These are phyloP conservation scores for Pseudomugil gertrudae DNA, from an alignment of 2,797 vertebrate species.

Conservation along the genomic window DNA sequence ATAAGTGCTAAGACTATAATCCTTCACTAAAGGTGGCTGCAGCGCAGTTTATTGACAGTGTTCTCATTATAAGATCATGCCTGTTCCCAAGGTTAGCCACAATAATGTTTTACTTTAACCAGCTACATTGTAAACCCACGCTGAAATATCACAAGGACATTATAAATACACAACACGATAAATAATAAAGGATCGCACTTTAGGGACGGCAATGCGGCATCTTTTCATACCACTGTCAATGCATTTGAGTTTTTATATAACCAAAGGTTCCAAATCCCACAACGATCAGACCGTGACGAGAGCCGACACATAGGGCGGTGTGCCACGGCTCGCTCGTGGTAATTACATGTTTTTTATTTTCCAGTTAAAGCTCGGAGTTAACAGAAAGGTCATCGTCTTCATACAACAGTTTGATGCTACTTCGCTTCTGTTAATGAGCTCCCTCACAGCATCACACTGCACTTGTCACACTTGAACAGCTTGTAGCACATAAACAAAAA, in stretches of 20 bases:
- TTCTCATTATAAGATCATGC: constrained; percentile 26
- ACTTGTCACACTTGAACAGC: constrained; percentile 12
- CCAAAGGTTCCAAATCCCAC: background rate
- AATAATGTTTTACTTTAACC: constrained; percentile 37
- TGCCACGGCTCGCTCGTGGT: constrained; percentile 11
- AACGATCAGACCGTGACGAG: constrained; percentile 9
- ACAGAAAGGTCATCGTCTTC: constrained; percentile 36
- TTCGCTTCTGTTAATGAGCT: constrained; percentile 44
- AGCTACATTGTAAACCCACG: constrained; percentile 24
- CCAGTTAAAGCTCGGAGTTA: constrained; percentile 18
- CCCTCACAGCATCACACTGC: background rate
- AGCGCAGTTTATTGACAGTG: constrained; percentile 23
- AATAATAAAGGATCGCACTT: constrained; percentile 26
- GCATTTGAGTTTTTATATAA: background rate
- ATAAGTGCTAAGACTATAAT: constrained; percentile 50
- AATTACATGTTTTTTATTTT: background rate
- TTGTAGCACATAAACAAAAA: constrained; percentile 31
- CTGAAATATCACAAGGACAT: constrained; percentile 3
- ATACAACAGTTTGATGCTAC: constrained; percentile 22
- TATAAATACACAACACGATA: constrained; percentile 18
- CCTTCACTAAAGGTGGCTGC: constrained; percentile 44
- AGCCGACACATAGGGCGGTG: background rate
- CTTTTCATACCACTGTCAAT: background rate
- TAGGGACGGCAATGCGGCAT: constrained; percentile 16
- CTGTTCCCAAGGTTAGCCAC: constrained; percentile 43